A percentile compares a stretch with the other conserved stretches of the same genome.
Evolutionary conservation across 2,113 vertebrate genomes (phyloP).

Genomic region (Vulpes ferrilata): DNA sequence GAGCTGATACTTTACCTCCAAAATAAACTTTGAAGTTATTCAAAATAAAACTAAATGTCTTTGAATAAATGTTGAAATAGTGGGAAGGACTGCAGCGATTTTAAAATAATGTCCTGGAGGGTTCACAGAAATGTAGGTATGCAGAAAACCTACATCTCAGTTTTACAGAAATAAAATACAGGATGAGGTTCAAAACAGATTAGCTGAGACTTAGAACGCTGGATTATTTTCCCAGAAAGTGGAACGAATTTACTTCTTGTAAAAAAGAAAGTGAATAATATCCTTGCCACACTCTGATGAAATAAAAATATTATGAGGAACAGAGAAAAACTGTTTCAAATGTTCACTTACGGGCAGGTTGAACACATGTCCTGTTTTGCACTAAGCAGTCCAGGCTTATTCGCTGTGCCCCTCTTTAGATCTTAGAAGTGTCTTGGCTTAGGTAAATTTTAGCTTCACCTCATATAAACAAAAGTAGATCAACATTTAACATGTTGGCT

Average conservation of each 20-base stretch:
- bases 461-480: neutral
- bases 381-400: neutral
- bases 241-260: slow-evolving; percentile 14
- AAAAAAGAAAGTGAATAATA: slow-evolving; percentile 3
- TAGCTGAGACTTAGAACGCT: neutral
- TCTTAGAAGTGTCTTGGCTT: neutral
- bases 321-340: slow-evolving; percentile 43
- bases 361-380: neutral
- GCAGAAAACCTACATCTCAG: neutral
- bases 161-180: slow-evolving; percentile 20
- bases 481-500: neutral
- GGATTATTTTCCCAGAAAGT: slow-evolving; percentile 39
- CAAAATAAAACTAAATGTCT: slow-evolving; percentile 46
- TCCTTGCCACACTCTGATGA: neutral
- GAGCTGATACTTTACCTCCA: neutral
- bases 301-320: neutral
- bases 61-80: slow-evolving; percentile 36
- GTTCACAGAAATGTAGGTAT: neutral
- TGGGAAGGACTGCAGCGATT: neutral
- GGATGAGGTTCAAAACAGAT: neutral
- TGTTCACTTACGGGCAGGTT: neutral
- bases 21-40: slow-evolving; percentile 42
- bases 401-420: neutral
- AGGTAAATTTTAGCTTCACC: neutral
- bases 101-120: neutral